These are phyloP conservation scores for Ceratoteleas bidentatus DNA, from an alignment of 1,140 invertebrate genomes.

Conservation along the genomic window DNA sequence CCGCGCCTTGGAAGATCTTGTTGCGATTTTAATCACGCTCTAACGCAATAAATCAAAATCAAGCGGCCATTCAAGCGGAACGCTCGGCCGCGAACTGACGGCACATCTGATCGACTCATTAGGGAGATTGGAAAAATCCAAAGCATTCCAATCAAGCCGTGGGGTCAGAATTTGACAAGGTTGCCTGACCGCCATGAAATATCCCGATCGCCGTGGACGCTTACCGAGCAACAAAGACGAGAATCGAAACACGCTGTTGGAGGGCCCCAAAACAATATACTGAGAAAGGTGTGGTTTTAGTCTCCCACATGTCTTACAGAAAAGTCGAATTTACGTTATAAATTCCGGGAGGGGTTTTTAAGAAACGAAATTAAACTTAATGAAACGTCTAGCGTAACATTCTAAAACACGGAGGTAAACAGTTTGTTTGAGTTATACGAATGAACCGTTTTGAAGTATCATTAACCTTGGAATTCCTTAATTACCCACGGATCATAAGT, in stretches of 20 bases:
- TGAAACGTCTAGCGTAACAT: too few relatives aligned
- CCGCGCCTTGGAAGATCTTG: not conserved
- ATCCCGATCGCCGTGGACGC: not conserved
- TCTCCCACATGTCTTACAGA: too few relatives aligned
- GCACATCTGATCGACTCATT: constrained; percentile 1
- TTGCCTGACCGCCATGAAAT: not conserved
- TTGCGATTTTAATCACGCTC: not conserved
- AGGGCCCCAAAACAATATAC: constrained; percentile 30
- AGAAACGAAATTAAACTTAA: too few relatives aligned
- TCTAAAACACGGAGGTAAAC: too few relatives aligned
- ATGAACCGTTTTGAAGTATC: too few relatives aligned
- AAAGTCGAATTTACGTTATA: too few relatives aligned
- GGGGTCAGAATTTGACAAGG: constrained; percentile 2
- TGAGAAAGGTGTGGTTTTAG: not conserved
- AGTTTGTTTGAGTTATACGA: too few relatives aligned
- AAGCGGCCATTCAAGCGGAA: not conserved
- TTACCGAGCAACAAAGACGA: constrained; percentile 18
- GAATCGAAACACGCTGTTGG: constrained; percentile 32
- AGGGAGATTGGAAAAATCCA: not conserved
- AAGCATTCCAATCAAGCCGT: not conserved
- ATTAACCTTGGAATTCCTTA: too few relatives aligned
- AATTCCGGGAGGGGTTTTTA: too few relatives aligned
- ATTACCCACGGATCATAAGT: too few relatives aligned
- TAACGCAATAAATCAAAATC: not conserved
- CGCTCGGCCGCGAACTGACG: not conserved